A percentile compares a stretch with the other conserved stretches of the same genome.
Evolutionary conservation across 2,888 invertebrate genomes (phyloP).

Genomic region (Dendrolimus pini): DNA sequence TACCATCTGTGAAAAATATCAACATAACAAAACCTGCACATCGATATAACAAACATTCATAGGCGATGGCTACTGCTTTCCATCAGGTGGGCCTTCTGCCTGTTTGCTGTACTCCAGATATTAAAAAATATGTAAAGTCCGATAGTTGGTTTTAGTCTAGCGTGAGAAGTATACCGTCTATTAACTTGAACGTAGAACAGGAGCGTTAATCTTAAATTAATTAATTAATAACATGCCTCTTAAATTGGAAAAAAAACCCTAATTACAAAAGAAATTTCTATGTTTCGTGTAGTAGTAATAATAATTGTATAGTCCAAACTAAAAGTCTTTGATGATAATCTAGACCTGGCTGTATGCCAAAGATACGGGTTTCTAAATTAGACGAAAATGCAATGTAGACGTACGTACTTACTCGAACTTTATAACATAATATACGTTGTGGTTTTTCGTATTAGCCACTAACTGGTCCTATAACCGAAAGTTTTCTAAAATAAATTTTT

Average conservation of each 20-base stretch:
- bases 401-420: constrained; percentile 24
- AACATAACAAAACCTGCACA: too few relatives aligned
- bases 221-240: too few relatives aligned
- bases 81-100: too few relatives aligned
- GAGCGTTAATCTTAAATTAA: too few relatives aligned
- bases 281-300: constrained; percentile 9
- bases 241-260: background rate
- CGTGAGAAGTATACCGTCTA: too few relatives aligned
- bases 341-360: constrained; percentile 36
- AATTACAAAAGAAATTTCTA: background rate
- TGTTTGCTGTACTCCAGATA: too few relatives aligned
- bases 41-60: too few relatives aligned
- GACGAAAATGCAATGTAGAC: constrained; percentile 35
- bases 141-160: too few relatives aligned
- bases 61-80: too few relatives aligned
- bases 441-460: constrained; percentile 15
- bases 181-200: too few relatives aligned
- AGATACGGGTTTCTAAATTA: constrained; percentile 30
- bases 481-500: constrained; percentile 9
- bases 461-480: constrained; percentile 9
- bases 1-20: too few relatives aligned
- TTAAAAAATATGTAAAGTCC: too few relatives aligned
- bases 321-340: constrained; percentile 35
- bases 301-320: constrained; percentile 18
- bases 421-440: constrained; percentile 20